Evolutionary conservation across 1,140 invertebrate species (phyloP).

Genomic region (Lordiphosa clarofinis): DNA sequence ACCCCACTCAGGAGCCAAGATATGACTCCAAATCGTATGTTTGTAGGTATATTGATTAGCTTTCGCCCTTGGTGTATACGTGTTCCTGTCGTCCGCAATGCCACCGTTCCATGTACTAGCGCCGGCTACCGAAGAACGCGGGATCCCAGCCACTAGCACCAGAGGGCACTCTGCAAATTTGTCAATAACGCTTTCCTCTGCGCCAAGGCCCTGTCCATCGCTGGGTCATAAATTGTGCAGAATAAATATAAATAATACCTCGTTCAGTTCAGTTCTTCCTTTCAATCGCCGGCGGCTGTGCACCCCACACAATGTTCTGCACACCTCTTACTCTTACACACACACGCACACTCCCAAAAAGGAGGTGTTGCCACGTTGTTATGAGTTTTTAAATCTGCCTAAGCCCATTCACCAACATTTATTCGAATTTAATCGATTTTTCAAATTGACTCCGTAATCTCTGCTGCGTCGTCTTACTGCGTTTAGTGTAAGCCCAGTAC

Average conservation of each 20-base stretch:
- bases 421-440: slow-evolving; percentile 78
- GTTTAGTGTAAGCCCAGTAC: slow-evolving; percentile 49
- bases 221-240: slow-evolving; percentile 63
- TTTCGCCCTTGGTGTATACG: slow-evolving; percentile 61
- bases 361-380: slow-evolving; percentile 74
- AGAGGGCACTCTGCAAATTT: slow-evolving; percentile 49
- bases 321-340: slow-evolving; percentile 40
- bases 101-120: slow-evolving; percentile 71
- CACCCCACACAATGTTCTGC: slow-evolving; percentile 69
- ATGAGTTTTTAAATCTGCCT: slow-evolving; percentile 76
- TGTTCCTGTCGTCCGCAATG: slow-evolving; percentile 61
- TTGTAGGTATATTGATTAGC: slow-evolving; percentile 68
- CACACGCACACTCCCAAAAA: slow-evolving; percentile 20
- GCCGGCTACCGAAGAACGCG: slow-evolving; percentile 59
- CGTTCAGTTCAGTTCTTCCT: slow-evolving; percentile 9
- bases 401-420: slow-evolving; percentile 67
- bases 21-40: slow-evolving; percentile 4
- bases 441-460: slow-evolving; percentile 58
- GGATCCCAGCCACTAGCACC: slow-evolving; percentile 17
- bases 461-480: neutral
- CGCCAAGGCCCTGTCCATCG: slow-evolving; percentile 18
- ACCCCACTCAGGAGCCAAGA: slow-evolving; percentile 17
- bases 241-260: slow-evolving; percentile 73
- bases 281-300: slow-evolving; percentile 49
- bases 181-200: slow-evolving; percentile 45